Evolutionary conservation across 2,113 vertebrate species (phyloP), one percentile per base, ranked within the genome.

Genomic region (Plectropomus leopardus): DNA sequence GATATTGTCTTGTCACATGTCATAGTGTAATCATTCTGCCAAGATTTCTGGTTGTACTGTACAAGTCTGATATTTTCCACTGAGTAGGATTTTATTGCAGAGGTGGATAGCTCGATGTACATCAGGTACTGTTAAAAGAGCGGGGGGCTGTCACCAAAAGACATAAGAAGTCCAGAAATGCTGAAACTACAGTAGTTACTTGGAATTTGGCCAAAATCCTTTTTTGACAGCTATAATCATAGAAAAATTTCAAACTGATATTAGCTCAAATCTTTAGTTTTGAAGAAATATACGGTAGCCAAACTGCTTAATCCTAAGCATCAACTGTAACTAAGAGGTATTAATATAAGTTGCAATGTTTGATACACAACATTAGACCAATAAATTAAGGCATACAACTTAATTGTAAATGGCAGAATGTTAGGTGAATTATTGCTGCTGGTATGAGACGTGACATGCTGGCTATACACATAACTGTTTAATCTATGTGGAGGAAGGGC

Each of bases 31-130:
- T n/a, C 21, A 5, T 7, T 42, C 8, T 73, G 58, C 47, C 32
- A 51, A 45, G 2, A 19, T 23, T 30, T 64, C 61, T 57, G 36
- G 9, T 7, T 30, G 51, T 10, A 17, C 13, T 30, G 3, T 26
- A n/a, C 53, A 57, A 17, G 51, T 45, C 51, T 57, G 42, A 28
- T 34, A 44, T 53, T n/a, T 34, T 51, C 16, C 40, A 4, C 45
- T 23, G 34, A 10, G 72, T 15, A 44, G 13, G 44, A 50, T 61
- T 72, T 61, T 51, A 26, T 71, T 45, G 34, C 50, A 30, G 23
- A 28, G 7, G 47, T n/a, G 13, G 34, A 32, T 30, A 16, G 19
- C 48, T 32, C 14, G 5, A 23, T 23, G 51, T 47, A n/a, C n/a
- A n/a, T n/a, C n/a, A 32, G 19, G 60, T 24, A 42, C 24, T 32